A percentile compares a stretch with the other conserved stretches of the same genome.
Conservation (phyloP, 2,888 invertebrate genomes). For the Epinotia nisella region DNA sequence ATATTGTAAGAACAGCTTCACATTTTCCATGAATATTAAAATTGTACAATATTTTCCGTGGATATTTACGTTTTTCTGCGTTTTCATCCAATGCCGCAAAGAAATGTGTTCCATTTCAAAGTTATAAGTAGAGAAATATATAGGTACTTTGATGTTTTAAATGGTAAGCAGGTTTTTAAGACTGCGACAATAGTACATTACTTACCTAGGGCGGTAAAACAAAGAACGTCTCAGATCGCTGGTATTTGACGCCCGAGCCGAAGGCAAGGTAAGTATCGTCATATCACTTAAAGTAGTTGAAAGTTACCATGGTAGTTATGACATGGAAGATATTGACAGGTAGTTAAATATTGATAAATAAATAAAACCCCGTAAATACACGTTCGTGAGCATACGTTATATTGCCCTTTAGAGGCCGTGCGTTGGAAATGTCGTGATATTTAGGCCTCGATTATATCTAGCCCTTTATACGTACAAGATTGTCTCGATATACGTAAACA, state of each 20-base stretch:
- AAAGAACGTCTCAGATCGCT: too few species aligned
- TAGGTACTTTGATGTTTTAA: not conserved
- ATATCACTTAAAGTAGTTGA: too few species aligned
- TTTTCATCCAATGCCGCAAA: not conserved
- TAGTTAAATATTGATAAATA: not conserved
- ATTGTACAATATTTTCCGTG: conserved; percentile 1
- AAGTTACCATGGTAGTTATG: too few species aligned
- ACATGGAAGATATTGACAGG: not conserved
- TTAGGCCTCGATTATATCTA: not conserved
- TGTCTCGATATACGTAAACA: not conserved
- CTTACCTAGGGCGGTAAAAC: too few species aligned
- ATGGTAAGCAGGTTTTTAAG: too few species aligned
- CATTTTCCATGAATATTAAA: conserved; percentile 1
- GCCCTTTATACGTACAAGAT: not conserved
- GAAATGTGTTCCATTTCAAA: not conserved
- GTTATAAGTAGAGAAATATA: too few species aligned
- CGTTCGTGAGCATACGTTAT: conserved; percentile 11
- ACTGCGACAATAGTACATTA: too few species aligned
- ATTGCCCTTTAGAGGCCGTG: conserved; percentile 11
- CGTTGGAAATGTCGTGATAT: conserved; percentile 19
- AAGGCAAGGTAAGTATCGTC: too few species aligned
- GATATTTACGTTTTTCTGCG: not conserved
- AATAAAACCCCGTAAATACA: not conserved
- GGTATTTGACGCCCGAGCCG: too few species aligned
- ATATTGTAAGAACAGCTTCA: not conserved